Base-by-base conservation (phyloP, 2,113 vertebrate species). In the Edolisoma coerulescens region DNA sequence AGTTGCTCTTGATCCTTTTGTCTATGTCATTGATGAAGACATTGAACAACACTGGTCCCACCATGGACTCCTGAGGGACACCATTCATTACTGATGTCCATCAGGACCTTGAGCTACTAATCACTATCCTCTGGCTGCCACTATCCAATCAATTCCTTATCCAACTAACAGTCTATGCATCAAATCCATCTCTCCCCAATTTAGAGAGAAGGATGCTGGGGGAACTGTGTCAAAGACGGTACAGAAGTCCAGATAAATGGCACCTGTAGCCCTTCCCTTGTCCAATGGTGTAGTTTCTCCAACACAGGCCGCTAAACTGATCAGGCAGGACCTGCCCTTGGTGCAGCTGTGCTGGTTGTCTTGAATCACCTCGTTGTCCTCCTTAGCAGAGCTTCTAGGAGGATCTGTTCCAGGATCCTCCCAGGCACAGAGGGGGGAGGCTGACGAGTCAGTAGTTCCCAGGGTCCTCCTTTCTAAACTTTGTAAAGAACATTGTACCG, bases 401-500 rank as follows among this genome's bases (percentile, higher is more conserved):
- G 52, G 13, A 57, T 50, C 42, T 57, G 8, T 49, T 75, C 13
- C 2, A 28, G 5, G 23, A 65, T 56, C 23, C 7, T 75, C 19
- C n/a, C 50, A n/a, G 52, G 24, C 30, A 41, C n/a, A 20, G 24
- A n/a, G 16, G 23, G 16, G 23, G 6, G 2, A 56, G 6, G 50
- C 24, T 65, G 42, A 23, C 5, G 7, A 30, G 4, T 3, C 1
- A 0, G 24, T 41, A 16, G 19, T 13, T 49, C 6, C 35, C 35
- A 49, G 3, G 13, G 24, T 41, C 4, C 41, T 84, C 6, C 3
- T 41, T 47, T 64, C 22, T 53, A 53, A 53, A 53, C 52, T 53
- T 53, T 53, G 28, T 53, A 53, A 30, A 30, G 50, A 11, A 17
- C 27, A 30, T 18, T 53, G 50, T 53, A 53, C 50, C 50, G 30